Base-by-base conservation (phyloP, 2,888 invertebrate species). In the Orchesella flavescens region DNA sequence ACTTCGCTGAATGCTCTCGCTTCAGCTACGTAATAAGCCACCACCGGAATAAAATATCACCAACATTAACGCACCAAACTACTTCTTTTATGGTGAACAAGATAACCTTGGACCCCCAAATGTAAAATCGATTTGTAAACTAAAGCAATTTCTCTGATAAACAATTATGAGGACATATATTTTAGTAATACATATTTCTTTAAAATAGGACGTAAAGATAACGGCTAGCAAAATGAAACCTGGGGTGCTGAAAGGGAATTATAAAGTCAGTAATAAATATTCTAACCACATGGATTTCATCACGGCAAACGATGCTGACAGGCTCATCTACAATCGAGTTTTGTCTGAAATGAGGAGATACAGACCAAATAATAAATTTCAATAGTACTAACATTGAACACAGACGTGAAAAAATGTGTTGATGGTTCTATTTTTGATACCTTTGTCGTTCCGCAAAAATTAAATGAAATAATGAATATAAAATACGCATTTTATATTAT, bases 211-310 rank as follows among this genome's bases (percentile, higher is more conserved):
- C 63, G 63, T 78, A 1, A 19, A 61, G 1, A 19, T 34, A 4
- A 63, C 53, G 5, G 34, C 23, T 2, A 63, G 53, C 19, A 34
- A 53, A 2, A 34, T 78, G 1, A 23, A 1, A 1, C 46, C 59
- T n/a, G 63, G 63, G n/a, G 59, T 68, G 15, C 5, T 78, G 13
- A 59, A 71, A 49, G 49, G 7, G 1, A 9, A 49, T 9, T 63
- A 78, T 21, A 61, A 68, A 53, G 49, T 78, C 0, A 0, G n/a
- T 0, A 19, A 53, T 55, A 1, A 24, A 7, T 13, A 23, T 17
- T 78, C 61, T 10, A 71, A 46, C 34, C 78, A 78, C 24, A 4
- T 59, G 23, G 78, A 78, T n/a, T 71, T 71, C 21, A 9, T 63
- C 0, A 2, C 5, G 1, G 78, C 34, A 19, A 78, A 71, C 23